Evolutionary conservation across 1,140 invertebrate genomes (phyloP), one percentile per base, ranked within the genome.

Genomic region (Pomacea maculata): DNA sequence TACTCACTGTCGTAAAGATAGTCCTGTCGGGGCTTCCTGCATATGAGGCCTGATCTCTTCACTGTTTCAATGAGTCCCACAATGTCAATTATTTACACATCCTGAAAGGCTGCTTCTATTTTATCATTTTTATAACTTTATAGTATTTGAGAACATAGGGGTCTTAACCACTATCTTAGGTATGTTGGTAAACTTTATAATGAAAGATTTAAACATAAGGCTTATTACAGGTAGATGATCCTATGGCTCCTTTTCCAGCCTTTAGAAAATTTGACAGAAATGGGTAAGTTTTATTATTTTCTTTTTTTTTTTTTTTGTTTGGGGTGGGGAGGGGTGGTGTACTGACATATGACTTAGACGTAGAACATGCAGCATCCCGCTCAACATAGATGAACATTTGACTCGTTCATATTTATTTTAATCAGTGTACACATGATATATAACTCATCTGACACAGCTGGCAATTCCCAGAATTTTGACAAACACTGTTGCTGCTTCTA

Each of bases 241-340:
- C 88, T 17, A 57, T 89, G 79, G 82, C 82, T 25, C 82, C 83
- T 21, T 78, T 89, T n/a, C 76, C 83, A 64, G 86, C 85, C 25
- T 89, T 90, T 71, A 87, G 85, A 83, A 90, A 87, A 80, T 90
- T 82, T 86, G 87, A 90, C 52, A 85, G 89, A 83, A 91, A 90
- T 88, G 87, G 88, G 89, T 90, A 83, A 76, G 84, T 21, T 74
- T 64, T 52, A 79, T 17, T 75, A 17, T 17, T 19, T 73, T 67
- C 45, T 54, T 10, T 12, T 54, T 74, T 67, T 29, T 29, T 54
- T 54, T 34, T 55, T 64, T 67, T 17, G 34, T 57, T 55, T 29
- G 61, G 55, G 67, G 45, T 34, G 1, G 21, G 64, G 63, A 54
- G 45, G 54, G 64, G 64, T 34, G 10, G 25, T 25, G 25, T 25